Base-by-base conservation (phyloP, 2,888 invertebrate species). In the Agriopis aurantiaria region DNA sequence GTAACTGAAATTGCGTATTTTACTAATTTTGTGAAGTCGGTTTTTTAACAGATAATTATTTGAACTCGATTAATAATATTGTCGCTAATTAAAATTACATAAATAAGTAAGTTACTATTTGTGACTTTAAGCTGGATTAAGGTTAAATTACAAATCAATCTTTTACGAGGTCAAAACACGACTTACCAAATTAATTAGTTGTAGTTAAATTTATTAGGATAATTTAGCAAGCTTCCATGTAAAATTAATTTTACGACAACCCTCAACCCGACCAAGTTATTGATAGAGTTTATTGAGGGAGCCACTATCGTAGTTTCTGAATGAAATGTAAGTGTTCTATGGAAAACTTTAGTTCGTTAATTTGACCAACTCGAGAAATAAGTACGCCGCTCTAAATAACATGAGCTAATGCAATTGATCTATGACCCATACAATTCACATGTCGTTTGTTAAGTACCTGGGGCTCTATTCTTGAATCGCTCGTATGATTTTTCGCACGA, bases 391-490 rank as follows among this genome's bases (percentile, higher is more conserved):
- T 9, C 11, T 53, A 3, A 17, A 52, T 33, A 45, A 43, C 53
- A 46, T 53, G 45, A 43, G 73, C 75, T 82, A 82, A 84, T 81
- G 69, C 33, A 75, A 76, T 79, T 82, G 82, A 84, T 80, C 85
- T 77, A 68, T 84, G 85, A 88, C 72, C 72, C 58, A 82, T 80
- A 73, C 76, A 70, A 71, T 71, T 76, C 72, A 77, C 73, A 71
- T 69, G 69, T 81, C 79, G 85, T 86, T 85, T 79, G 70, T 68
- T 72, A 63, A 72, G 65, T 58, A 46, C 53, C 23, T 23, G 17
- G 17, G 17, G 17, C 17, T 23, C 17, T 23, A 23, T 23, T 23
- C 2, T 23, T 23, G 17, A 23, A 23, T 23, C 17, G 17, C 17
- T 23, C 17, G 17, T 23, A 23, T 23, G 17, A 23, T 23, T 23